Conservation (phyloP, 1,140 invertebrate genomes). For the Sipha flava region DNA sequence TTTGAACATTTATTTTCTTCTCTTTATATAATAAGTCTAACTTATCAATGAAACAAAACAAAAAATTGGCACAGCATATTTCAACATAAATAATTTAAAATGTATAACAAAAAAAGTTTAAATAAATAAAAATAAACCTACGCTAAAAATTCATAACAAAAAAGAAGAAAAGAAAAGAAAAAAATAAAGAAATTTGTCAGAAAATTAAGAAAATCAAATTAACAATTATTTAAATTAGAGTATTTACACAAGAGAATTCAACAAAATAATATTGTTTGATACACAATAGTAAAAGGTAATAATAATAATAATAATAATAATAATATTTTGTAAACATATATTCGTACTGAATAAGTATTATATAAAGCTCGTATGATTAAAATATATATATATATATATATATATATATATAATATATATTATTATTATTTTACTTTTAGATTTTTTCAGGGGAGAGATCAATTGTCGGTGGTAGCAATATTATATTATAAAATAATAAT, state of each 20-base stretch:
- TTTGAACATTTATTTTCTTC: neutral
- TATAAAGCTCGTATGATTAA: slow-evolving; percentile 5
- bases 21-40: neutral
- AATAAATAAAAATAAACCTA: slow-evolving; percentile 21
- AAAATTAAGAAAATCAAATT: slow-evolving; percentile 15
- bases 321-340: neutral
- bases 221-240: neutral
- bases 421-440: neutral
- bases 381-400: too few relatives aligned
- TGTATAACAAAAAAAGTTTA: slow-evolving; percentile 18
- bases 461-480: slow-evolving; percentile 29
- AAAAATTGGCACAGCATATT: slow-evolving; percentile 21
- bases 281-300: neutral
- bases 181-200: slow-evolving; percentile 5
- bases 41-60: neutral
- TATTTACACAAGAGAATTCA: slow-evolving; percentile 14
- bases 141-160: slow-evolving; percentile 22
- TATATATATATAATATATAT: neutral
- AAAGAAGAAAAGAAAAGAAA: neutral
- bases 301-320: neutral
- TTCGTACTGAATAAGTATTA: slow-evolving; percentile 1
- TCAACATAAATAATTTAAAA: slow-evolving; percentile 27
- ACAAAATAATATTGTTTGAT: neutral
- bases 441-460: slow-evolving; percentile 22
- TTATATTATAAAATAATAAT: slow-evolving; percentile 1